Evolutionary conservation across 2,888 invertebrate species (phyloP).

Genomic region (Marasmarcha lunaedactyla): DNA sequence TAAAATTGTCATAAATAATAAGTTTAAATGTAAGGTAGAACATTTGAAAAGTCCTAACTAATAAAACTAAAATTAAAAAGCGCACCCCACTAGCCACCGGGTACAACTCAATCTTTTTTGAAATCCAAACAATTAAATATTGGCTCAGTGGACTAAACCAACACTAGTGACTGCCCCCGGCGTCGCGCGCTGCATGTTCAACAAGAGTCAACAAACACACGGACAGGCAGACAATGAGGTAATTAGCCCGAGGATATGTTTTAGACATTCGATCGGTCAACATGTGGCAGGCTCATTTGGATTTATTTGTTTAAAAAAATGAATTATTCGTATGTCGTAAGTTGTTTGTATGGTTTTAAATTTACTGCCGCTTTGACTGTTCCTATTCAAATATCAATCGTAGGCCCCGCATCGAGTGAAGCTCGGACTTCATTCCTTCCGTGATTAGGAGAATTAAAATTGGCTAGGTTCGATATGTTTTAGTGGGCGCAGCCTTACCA

Average conservation of each 20-base stretch:
- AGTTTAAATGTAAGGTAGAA: too few species aligned
- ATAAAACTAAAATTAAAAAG: not conserved
- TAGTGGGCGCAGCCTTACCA: too few species aligned
- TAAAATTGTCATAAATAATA: too few species aligned
- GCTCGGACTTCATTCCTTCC: too few species aligned
- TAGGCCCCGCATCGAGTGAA: too few species aligned
- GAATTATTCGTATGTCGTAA: too few species aligned
- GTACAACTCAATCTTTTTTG: conserved; percentile 32
- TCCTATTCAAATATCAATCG: too few species aligned
- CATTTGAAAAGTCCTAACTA: too few species aligned
- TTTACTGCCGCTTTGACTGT: too few species aligned
- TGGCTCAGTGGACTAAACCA: conserved; percentile 42
- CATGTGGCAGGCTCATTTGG: conserved; percentile 22
- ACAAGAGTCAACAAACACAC: conserved; percentile 20
- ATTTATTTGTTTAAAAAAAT: conserved; percentile 11
- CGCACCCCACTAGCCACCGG: conserved; percentile 10
- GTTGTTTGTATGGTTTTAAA: too few species aligned
- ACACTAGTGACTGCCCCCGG: conserved; percentile 31
- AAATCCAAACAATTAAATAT: conserved; percentile 45
- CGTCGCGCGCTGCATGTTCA: conserved; percentile 8
- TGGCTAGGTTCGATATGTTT: too few species aligned
- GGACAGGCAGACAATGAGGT: conserved; percentile 32
- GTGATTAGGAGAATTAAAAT: too few species aligned
- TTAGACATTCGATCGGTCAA: conserved; percentile 22
- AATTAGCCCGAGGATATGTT: conserved; percentile 50